Evolutionary conservation across 2,797 vertebrate species (phyloP), one percentile per base, ranked within the genome.

Genomic region (Heterohyrax brucei): DNA sequence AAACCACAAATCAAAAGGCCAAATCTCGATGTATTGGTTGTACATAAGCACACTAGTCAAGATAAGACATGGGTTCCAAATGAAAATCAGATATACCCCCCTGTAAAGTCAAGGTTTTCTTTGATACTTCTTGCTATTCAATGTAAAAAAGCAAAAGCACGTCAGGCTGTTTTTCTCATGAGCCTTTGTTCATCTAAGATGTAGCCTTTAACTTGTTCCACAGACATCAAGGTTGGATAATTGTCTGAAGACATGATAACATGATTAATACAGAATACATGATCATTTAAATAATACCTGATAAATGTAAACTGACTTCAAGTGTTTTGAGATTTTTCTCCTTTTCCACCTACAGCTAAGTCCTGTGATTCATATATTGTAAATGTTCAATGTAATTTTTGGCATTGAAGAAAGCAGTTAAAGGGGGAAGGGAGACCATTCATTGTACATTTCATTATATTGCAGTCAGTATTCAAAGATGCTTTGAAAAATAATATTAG

Each of bases 141-240:
- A 0, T 39, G 19, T 22, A 39, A 85, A 88, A 4, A 89, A 91
- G 26, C 66, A 76, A 86, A 90, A 91, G 18, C 6, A 39, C n/a
- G 33, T 94, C 87, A 93, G 88, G 53, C n/a, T 90, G 33, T 92
- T 95, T 95, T 61, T 26, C 33, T 86, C 16, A n/a, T 53, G 46
- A 90, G 5, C 14, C 44, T 79, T 76, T 68, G 87, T 1, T 53
- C 16, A 56, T 26, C 48, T 90, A 79, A 87, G 90, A 73, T 50
- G 28, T 62, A 73, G 7, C 30, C 46, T 59, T 62, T 77, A 81
- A 72, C n/a, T 30, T 44, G 10, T 83, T 61, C 82, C 16, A 22
- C 9, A 68, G 50, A 76, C 46, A 33, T 96, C 75, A 7, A 86
- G 3, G 2, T 46, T 78, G 14, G 50, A 5, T 81, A 93, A 84